These are phyloP conservation scores for Zoroaster sp. DNA, from an alignment of 53 echinoderm and acorn worm species.

Conservation along the genomic window DNA sequence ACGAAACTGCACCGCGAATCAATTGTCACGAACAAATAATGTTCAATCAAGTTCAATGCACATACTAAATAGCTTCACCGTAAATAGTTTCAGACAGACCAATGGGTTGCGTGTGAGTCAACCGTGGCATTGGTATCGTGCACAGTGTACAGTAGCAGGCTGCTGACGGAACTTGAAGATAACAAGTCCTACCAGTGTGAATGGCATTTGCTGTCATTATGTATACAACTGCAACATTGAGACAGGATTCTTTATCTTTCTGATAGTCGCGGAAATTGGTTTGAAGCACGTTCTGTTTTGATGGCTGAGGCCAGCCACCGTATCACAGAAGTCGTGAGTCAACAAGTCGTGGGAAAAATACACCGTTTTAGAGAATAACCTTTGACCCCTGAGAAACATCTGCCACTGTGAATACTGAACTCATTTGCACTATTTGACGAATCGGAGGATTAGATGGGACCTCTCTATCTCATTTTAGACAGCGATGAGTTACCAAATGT, in stretches of 20 bases:
- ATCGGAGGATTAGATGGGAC: too few relatives aligned
- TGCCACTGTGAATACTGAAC: neutral
- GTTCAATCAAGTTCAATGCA: neutral
- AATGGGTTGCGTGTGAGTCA: too few relatives aligned
- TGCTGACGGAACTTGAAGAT: neutral
- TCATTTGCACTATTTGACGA: neutral
- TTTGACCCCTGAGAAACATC: neutral
- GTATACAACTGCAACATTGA: neutral
- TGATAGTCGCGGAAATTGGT: neutral
- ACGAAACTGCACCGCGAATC: too few relatives aligned
- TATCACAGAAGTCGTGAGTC: neutral
- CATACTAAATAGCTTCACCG: neutral
- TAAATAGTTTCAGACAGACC: too few relatives aligned
- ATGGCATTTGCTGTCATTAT: neutral
- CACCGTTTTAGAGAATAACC: neutral
- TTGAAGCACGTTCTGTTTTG: neutral
- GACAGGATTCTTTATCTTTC: neutral
- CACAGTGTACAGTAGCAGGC: neutral
- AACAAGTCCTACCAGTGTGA: too few relatives aligned
- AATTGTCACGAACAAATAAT: too few relatives aligned
- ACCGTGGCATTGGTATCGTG: neutral
- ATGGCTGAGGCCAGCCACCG: neutral
- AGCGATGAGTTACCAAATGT: neutral
- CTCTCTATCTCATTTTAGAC: too few relatives aligned
- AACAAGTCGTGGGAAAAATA: slow-evolving; percentile 16